phyloP scores from a whole-genome alignment of 2,888 invertebrate species.

The Hoplodrina ambigua region DNA sequence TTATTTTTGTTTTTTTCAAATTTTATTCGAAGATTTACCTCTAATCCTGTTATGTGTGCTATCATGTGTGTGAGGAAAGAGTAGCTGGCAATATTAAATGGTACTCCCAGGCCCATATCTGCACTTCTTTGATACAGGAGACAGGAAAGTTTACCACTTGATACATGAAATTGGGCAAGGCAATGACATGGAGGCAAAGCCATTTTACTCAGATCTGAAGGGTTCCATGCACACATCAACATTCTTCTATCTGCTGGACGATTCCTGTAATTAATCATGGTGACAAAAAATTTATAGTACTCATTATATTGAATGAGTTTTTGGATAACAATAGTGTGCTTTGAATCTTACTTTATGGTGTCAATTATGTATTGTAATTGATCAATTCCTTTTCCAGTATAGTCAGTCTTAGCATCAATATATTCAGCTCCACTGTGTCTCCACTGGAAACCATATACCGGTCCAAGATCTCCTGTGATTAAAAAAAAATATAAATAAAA shows the following conservation, averaged over 20 bases:
- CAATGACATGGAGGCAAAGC: conserved; percentile 99
- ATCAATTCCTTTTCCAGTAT: conserved; percentile 96
- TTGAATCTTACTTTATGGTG: conserved; percentile 91
- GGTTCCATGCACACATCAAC: conserved; percentile 99
- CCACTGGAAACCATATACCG: conserved; percentile 99
- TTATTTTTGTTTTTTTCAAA: not conserved
- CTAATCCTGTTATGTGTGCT: conserved; percentile 97
- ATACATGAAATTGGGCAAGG: conserved; percentile 98
- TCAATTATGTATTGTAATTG: conserved; percentile 95
- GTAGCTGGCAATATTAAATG: conserved; percentile 99
- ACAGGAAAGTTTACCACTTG: conserved; percentile 95
- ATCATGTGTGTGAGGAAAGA: conserved; percentile 98
- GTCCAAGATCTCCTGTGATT: conserved; percentile 96
- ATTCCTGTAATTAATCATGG: conserved; percentile 79
- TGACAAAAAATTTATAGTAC: not conserved
- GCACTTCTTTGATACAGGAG: conserved; percentile 98
- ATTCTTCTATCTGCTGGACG: conserved; percentile 97
- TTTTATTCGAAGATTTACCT: conserved; percentile 87
- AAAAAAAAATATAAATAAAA: not conserved
- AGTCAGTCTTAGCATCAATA: conserved; percentile 94
- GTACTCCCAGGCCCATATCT: conserved; percentile 99
- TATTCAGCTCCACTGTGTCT: conserved; percentile 98
- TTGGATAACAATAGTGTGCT: not conserved
- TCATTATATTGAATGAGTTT: not conserved
- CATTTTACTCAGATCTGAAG: conserved; percentile 96